Conservation (phyloP, 2,888 invertebrate genomes). For the Conchocele bisecta region DNA sequence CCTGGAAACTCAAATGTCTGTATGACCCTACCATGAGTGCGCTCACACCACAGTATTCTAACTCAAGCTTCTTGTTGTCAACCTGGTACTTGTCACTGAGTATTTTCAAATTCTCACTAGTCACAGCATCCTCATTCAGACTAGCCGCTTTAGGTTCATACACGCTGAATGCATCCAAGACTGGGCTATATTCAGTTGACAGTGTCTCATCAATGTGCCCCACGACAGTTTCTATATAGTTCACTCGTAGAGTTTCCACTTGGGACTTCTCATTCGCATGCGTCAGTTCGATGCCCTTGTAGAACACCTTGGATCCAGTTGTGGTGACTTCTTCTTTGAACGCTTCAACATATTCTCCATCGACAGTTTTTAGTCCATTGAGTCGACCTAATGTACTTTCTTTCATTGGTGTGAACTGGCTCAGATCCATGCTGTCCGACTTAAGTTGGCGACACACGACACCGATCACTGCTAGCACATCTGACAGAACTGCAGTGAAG, state of each 20-base stretch:
- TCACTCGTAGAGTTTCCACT: background rate
- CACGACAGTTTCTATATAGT: constrained; percentile 1
- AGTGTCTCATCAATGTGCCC: constrained; percentile 3
- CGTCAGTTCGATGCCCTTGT: background rate
- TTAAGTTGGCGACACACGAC: constrained; percentile 3
- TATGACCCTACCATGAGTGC: background rate
- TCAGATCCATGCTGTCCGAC: background rate
- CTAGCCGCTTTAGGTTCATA: background rate
- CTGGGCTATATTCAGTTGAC: background rate
- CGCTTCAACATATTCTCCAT: background rate
- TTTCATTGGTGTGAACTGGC: constrained; percentile 7
- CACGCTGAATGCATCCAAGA: constrained; percentile 5
- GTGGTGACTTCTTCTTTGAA: background rate
- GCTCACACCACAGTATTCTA: constrained; percentile 1
- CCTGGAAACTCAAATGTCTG: background rate
- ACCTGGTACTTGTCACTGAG: too few relatives aligned
- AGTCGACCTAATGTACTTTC: background rate
- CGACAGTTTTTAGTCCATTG: background rate
- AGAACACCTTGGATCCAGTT: background rate
- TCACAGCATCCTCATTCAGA: too few relatives aligned
- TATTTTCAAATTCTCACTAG: too few relatives aligned
- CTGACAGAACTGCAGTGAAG: constrained; percentile 1
- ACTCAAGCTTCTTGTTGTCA: too few relatives aligned
- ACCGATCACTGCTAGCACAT: constrained; percentile 3
- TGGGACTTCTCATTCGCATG: constrained; percentile 4